Evolutionary conservation across 2,113 vertebrate species (phyloP).

Genomic region (Hippolais icterina): DNA sequence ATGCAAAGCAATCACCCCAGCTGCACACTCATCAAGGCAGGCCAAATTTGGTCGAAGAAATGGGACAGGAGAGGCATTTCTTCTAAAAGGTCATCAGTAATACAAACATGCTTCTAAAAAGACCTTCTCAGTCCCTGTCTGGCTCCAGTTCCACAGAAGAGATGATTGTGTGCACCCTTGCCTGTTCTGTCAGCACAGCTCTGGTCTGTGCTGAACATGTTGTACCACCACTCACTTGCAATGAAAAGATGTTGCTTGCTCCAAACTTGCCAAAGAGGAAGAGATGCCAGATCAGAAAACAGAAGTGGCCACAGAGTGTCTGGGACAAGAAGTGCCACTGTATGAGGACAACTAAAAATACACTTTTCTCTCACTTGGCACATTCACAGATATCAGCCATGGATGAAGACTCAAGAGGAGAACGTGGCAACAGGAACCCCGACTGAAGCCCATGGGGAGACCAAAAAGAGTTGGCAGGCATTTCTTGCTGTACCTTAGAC

Average conservation of each 20-base stretch:
- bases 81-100: slow-evolving; percentile 31
- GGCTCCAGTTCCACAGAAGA: not conserved
- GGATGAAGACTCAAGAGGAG: not conserved
- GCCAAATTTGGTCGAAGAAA: not conserved
- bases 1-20: not conserved
- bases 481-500: not conserved
- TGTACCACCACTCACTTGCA: not conserved
- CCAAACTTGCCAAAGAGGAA: not conserved
- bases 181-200: not conserved
- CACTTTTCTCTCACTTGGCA: not conserved
- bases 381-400: not conserved
- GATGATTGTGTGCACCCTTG: not conserved
- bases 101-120: slow-evolving; percentile 24
- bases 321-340: not conserved
- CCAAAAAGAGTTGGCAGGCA: not conserved
- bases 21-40: not conserved
- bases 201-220: not conserved
- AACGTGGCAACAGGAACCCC: not conserved
- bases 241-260: not conserved
- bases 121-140: not conserved
- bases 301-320: not conserved
- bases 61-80: not conserved
- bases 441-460: not conserved
- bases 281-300: not conserved
- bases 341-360: not conserved